These are phyloP conservation scores for Gymnoscopelus braueri DNA, from an alignment of 2,797 vertebrate species.

Conservation along the genomic window DNA sequence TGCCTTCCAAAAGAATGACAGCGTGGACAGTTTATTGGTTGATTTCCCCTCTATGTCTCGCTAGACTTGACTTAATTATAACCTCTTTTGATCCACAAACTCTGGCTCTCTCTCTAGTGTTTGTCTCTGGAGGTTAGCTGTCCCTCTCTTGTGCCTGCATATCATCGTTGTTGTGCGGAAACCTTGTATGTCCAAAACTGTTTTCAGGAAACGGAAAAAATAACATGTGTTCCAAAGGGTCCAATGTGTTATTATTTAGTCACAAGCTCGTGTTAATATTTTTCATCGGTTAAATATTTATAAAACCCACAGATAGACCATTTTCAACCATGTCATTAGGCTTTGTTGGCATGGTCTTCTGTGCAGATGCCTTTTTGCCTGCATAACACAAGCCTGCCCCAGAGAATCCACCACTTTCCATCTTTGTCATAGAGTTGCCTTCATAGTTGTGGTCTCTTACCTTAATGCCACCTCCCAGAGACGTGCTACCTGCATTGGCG, in stretches of 20 bases:
- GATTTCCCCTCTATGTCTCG: slow-evolving; percentile 42
- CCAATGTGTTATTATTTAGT: too few relatives aligned
- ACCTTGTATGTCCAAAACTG: slow-evolving; percentile 33
- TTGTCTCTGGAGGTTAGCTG: slow-evolving; percentile 5
- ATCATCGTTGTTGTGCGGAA: not conserved
- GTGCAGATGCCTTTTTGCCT: not conserved
- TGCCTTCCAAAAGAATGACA: slow-evolving; percentile 53
- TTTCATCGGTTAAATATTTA: not conserved
- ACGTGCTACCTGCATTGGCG: slow-evolving; percentile 52
- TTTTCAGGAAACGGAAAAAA: too few relatives aligned
- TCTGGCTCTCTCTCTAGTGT: slow-evolving; percentile 28
- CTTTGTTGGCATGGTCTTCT: too few relatives aligned
- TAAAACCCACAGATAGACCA: not conserved
- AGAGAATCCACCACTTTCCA: slow-evolving; percentile 21
- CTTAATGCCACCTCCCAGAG: slow-evolving; percentile 50
- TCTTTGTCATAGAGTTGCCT: slow-evolving; percentile 32
- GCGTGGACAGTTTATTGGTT: slow-evolving; percentile 56
- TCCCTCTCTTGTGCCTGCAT: not conserved
- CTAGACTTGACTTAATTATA: slow-evolving; percentile 63
- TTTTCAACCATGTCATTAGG: too few relatives aligned
- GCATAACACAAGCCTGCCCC: not conserved
- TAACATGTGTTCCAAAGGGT: too few relatives aligned
- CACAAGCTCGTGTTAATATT: too few relatives aligned
- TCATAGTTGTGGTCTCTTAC: slow-evolving; percentile 38
- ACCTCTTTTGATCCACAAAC: slow-evolving; percentile 61